Evolutionary conservation across 2,797 vertebrate genomes (phyloP), one percentile per base, ranked within the genome.

Genomic region (Otolemur crassicaudatus): DNA sequence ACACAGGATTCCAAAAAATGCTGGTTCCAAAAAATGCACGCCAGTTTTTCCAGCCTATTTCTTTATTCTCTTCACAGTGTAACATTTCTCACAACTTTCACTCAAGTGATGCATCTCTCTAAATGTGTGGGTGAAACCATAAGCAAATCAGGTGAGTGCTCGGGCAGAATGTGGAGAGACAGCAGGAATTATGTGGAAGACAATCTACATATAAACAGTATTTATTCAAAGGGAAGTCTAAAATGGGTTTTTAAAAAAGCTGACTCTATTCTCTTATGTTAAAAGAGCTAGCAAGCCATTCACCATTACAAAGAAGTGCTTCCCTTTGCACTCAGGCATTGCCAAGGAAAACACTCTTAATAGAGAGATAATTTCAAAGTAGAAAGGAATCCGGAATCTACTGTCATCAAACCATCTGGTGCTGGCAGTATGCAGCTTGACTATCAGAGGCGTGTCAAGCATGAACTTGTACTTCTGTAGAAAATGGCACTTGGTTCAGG

Each of bases 351-450:
- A 96, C 87, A 97, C 91, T 92, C 65, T 95, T 19, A 75, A 91
- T 27, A 81, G 83, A 80, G 87, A 92, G 17, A 29, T 27, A 60
- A 67, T 97, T 96, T 97, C 97, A 97, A 94, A 96, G 97, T 53
- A 97, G 92, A 96, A 97, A 94, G 82, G 58, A 80, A 91, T 94
- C 94, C 29, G 67, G 98, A 97, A 97, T 79, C 81, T 23, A 46
- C 63, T 90, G 97, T 98, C 97, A 97, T n/a, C 3, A 90, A 95
- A 92, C 61, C 87, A 95, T 96, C 97, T 96, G 96, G 90, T 97
- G 92, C 95, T 81, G 95, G 95, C 43, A n/a, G 91, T 93, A 90
- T 37, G 58, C 46, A 90, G 96, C 61, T 37, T 73, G 75, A 95
- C 60, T 34, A 87, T 96, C 97, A 97, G 34, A 75, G 25, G 91